Evolutionary conservation across 2,113 vertebrate genomes (phyloP).

Genomic region (Mesitornis unicolor): DNA sequence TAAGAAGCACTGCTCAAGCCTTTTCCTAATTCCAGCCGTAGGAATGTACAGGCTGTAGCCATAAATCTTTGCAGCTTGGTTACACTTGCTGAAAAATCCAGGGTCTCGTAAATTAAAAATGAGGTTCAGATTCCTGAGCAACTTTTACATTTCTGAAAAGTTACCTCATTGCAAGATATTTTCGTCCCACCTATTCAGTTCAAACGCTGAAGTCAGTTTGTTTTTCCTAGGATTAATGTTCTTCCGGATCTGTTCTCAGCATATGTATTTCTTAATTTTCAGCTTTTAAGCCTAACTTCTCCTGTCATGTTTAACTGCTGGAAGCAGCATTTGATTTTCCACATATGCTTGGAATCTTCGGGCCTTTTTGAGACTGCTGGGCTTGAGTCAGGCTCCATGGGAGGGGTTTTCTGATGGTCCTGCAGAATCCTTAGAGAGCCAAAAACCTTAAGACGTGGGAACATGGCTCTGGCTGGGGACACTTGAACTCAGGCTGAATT

Average conservation of each 20-base stretch:
- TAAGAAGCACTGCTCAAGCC: not conserved
- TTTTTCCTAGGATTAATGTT: not conserved
- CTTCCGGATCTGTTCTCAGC: not conserved
- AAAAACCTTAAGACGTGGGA: not conserved
- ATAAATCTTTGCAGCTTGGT: not conserved
- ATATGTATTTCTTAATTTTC: not conserved
- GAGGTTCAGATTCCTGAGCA: not conserved
- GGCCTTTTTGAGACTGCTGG: not conserved
- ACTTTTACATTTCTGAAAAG: not conserved
- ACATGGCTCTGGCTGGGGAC: not conserved
- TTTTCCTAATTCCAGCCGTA: not conserved
- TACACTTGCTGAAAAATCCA: not conserved
- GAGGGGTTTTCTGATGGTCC: not conserved
- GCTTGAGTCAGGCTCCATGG: not conserved
- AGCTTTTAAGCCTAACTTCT: not conserved
- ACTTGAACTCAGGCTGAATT: not conserved
- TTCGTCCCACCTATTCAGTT: not conserved
- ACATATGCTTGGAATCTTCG: not conserved
- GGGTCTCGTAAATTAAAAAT: not conserved
- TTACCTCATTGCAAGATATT: not conserved
- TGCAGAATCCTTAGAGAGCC: not conserved
- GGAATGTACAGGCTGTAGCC: not conserved
- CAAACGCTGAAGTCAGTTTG: not conserved
- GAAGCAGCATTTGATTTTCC: not conserved
- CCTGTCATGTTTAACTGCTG: not conserved